These are phyloP conservation scores for Syngnathus typhle DNA, from an alignment of 2,113 vertebrate species.

Conservation along the genomic window DNA sequence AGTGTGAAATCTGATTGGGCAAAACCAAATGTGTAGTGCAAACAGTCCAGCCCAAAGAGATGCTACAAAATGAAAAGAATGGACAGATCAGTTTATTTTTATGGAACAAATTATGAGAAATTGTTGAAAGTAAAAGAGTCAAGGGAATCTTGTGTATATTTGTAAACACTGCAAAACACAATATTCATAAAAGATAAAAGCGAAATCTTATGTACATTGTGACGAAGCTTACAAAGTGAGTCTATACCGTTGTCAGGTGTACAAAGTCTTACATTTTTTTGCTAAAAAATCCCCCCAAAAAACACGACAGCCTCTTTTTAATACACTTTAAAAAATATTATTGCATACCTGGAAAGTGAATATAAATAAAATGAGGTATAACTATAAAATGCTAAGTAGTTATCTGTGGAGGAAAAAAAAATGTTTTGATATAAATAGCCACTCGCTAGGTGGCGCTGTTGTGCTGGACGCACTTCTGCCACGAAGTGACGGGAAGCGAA, in stretches of 20 bases:
- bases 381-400: background rate
- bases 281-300: background rate
- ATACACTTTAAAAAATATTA: background rate
- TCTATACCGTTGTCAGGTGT: conserved; percentile 42
- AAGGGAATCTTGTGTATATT: no score
- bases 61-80: background rate
- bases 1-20: background rate
- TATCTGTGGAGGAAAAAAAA: background rate
- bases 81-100: background rate
- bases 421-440: background rate
- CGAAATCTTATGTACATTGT: conserved; percentile 58
- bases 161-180: background rate
- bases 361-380: background rate
- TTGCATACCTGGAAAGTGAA: background rate
- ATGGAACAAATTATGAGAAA: background rate
- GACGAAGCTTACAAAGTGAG: conserved; percentile 44
- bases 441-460: conserved; percentile 53
- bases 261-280: conserved; percentile 23
- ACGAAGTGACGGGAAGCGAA: conserved; percentile 67
- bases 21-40: background rate
- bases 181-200: conserved; percentile 49
- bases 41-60: background rate
- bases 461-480: conserved; percentile 70
- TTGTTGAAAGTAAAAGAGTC: conserved; percentile 8
- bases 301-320: background rate